Base-by-base conservation (phyloP, 2,888 invertebrate genomes). In the Tenthredo amoena region DNA sequence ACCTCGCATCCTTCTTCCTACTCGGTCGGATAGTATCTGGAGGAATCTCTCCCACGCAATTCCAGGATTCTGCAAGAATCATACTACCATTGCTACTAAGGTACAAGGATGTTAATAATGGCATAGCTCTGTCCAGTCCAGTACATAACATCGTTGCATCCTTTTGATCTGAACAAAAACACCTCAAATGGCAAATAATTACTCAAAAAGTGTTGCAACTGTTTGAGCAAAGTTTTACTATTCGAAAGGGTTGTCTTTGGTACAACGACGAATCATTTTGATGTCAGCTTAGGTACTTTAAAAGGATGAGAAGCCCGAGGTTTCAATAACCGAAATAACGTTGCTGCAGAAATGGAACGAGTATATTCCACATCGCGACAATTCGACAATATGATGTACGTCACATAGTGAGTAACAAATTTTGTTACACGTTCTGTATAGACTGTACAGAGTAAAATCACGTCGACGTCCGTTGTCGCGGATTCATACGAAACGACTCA, bases 41-140 rank as follows among this genome's bases (percentile, higher is more conserved):
- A 34, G 18, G 55, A 50, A 77, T 77, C 77, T 77, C 55, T 55
- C 18, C 50, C 10, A n/a, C 26, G 50, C 76, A 50, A 50, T 77
- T 37, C 12, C 74, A 74, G 50, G 50, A 77, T 50, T 9, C 43
- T 77, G 26, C 72, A 55, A 47, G 50, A 50, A 77, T 34, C 55
- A 77, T 55, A 31, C 31, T 55, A 31, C 31, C 77, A 10, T 31
- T 34, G 18, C 34, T 9, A 26, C 1, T 5, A 4, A 10, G 31
- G 18, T 34, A 34, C 77, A n/a, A 15, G 31, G 55, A 77, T 77
- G 34, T 34, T 55, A 34, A 55, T 55, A 77, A 77, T 55, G 10
- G 34, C 18, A 7, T n/a, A 18, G 31, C 50, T 55, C 0, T n/a
- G 21, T 9, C 10, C 9, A 6, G 74, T 74, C n/a, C 74, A 47